phyloP scores from a whole-genome alignment of 2,888 invertebrate genomes.

The Xanthorhoe designata region DNA sequence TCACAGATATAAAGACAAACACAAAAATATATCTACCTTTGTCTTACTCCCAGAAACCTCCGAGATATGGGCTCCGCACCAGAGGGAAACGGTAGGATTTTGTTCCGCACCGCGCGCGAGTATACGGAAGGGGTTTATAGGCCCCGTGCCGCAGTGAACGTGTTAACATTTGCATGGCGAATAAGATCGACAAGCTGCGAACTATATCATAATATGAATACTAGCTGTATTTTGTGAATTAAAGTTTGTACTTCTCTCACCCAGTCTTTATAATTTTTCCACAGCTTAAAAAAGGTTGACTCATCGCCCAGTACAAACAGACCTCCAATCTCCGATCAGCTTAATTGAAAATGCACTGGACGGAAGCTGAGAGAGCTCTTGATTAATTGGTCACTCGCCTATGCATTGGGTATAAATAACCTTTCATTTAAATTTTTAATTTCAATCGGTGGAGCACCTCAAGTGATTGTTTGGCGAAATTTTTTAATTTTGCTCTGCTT shows the following conservation, averaged over 20 bases:
- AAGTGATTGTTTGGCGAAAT: constrained; percentile 21
- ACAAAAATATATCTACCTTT: no score
- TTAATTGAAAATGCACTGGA: constrained; percentile 25
- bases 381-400: constrained; percentile 30
- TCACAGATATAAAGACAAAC: no score
- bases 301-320: constrained; percentile 19
- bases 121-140: no score
- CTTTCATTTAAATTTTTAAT: constrained; percentile 20
- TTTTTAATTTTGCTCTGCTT: constrained; percentile 13
- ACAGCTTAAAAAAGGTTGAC: constrained; percentile 8
- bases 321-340: constrained; percentile 12
- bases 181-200: no score
- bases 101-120: no score
- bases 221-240: no score
- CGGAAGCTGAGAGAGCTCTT: constrained; percentile 23
- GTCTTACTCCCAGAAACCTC: no score
- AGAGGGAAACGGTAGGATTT: no score
- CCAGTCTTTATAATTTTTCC: neutral
- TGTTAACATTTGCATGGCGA: no score
- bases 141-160: no score
- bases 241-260: neutral
- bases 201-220: no score
- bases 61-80: no score
- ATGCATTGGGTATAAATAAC: constrained; percentile 28
- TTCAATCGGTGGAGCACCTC: constrained; percentile 15